A percentile compares a stretch with the other conserved stretches of the same genome.
Evolutionary conservation across 1,140 invertebrate species (phyloP).

Genomic region (Cydia pomonella): DNA sequence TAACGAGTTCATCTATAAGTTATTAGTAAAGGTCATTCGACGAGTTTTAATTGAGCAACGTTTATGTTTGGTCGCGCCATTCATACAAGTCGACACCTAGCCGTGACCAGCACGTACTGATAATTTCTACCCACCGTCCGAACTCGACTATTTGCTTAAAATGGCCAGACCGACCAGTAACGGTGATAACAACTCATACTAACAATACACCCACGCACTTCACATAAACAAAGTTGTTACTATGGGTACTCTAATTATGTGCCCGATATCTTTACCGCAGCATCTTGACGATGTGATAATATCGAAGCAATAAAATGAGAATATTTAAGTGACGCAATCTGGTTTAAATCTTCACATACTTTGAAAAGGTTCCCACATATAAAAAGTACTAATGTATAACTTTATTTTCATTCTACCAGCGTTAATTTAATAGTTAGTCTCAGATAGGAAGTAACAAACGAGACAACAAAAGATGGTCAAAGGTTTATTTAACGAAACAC

Average conservation of each 20-base stretch:
- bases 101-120: too few relatives aligned
- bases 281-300: not conserved
- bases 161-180: not conserved
- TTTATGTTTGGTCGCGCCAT: conserved; percentile 8
- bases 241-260: not conserved
- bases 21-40: conserved; percentile 5
- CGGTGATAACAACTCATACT: not conserved
- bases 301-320: not conserved
- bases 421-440: not conserved
- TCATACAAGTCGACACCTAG: not conserved
- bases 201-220: not conserved
- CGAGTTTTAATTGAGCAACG: not conserved
- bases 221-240: not conserved
- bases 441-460: too few relatives aligned
- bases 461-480: too few relatives aligned
- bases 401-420: not conserved
- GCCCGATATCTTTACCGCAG: not conserved
- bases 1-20: conserved; percentile 13
- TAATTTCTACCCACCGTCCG: not conserved
- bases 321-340: not conserved
- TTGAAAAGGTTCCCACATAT: not conserved
- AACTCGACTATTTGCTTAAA: not conserved
- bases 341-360: not conserved
- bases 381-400: not conserved
- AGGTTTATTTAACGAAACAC: too few relatives aligned